phyloP scores from a whole-genome alignment of 2,888 invertebrate genomes.

The Unio delphinus region DNA sequence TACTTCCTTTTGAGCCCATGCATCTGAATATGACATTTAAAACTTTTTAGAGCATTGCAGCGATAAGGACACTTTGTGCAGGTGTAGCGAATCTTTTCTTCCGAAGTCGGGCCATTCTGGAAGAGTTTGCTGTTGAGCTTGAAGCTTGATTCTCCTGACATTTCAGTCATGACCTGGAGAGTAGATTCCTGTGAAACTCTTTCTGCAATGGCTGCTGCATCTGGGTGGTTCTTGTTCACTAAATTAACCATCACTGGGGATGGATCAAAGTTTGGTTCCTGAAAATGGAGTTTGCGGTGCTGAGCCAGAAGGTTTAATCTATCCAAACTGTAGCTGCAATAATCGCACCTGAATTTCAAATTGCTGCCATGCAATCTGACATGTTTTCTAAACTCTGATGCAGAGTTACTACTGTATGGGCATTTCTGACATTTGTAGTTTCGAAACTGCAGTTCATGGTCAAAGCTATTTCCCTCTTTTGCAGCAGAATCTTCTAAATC shows the following conservation, averaged over 20 bases:
- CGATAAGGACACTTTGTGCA: constrained; percentile 58
- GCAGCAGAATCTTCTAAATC: constrained; percentile 25
- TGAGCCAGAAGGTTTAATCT: constrained; percentile 44
- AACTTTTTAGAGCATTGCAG: constrained; percentile 53
- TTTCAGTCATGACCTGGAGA: constrained; percentile 21
- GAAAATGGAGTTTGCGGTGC: constrained; percentile 49
- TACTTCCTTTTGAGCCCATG: constrained; percentile 57
- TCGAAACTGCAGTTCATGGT: constrained; percentile 38
- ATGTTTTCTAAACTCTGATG: constrained; percentile 51
- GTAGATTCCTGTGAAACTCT: constrained; percentile 31
- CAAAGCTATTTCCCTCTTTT: constrained; percentile 30
- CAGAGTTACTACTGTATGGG: constrained; percentile 51
- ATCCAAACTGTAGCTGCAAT: constrained; percentile 46
- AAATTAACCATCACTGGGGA: constrained; percentile 33
- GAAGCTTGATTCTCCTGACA: constrained; percentile 10
- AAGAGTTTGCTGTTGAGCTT: constrained; percentile 11
- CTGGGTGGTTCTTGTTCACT: constrained; percentile 36
- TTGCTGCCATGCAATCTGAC: constrained; percentile 36
- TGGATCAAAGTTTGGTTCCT: constrained; percentile 42
- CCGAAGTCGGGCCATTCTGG: constrained; percentile 13
- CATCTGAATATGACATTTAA: constrained; percentile 57
- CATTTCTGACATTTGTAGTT: constrained; percentile 38
- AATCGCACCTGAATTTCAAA: constrained; percentile 46
- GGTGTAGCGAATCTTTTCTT: constrained; percentile 43
- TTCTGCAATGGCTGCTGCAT: constrained; percentile 16